Evolutionary conservation across 2,113 vertebrate species (phyloP).

Genomic region (Seriola quinqueradiata): DNA sequence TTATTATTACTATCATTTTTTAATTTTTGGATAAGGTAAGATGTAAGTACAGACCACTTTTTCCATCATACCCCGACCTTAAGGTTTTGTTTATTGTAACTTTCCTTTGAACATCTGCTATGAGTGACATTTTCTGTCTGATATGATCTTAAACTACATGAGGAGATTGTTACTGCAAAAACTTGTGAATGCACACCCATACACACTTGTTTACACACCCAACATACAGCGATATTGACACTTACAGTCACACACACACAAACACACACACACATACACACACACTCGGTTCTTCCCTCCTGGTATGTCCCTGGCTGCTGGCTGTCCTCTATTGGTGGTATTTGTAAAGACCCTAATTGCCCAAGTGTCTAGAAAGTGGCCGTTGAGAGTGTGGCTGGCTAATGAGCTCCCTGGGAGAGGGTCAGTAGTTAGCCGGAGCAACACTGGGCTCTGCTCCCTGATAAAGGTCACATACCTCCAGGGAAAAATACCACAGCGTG

Average conservation of each 20-base stretch:
- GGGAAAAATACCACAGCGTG: constrained; percentile 72
- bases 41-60: not conserved
- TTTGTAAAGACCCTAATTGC: constrained; percentile 78
- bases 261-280: not conserved
- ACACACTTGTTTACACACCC: not conserved
- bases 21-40: too few relatives aligned
- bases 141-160: not conserved
- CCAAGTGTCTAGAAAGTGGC: constrained; percentile 74
- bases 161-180: not conserved
- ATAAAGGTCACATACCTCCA: constrained; percentile 77
- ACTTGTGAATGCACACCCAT: not conserved
- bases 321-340: constrained; percentile 67
- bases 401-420: constrained; percentile 80
- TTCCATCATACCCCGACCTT: not conserved
- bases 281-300: constrained; percentile 14
- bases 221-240: not conserved
- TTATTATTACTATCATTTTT: not conserved
- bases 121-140: constrained; percentile 1
- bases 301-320: constrained; percentile 37
- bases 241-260: not conserved
- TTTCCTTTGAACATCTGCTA: not conserved
- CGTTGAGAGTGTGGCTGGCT: constrained; percentile 65
- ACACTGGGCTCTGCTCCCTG: constrained; percentile 67
- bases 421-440: constrained; percentile 74
- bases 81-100: not conserved